Percentiles rank a stretch among this genome's conserved stretches.
Conservation (phyloP, 2,888 invertebrate species). For the Apocheima hispidaria region DNA sequence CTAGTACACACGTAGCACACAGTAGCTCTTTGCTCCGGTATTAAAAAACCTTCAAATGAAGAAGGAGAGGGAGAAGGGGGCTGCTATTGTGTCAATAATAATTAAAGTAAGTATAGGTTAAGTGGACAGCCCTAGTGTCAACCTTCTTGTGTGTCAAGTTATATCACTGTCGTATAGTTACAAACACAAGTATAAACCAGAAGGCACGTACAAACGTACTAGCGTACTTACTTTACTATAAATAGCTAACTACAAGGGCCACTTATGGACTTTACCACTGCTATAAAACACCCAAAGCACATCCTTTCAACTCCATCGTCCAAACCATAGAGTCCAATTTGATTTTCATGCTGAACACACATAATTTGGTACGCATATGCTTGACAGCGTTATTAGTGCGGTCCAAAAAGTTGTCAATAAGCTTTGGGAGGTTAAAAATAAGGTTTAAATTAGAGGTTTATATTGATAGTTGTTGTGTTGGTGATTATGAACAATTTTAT, state of each 20-base stretch:
- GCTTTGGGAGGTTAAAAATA: neutral
- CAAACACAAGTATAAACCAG: constrained; percentile 24
- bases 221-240: constrained; percentile 53
- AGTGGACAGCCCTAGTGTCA: too few relatives aligned
- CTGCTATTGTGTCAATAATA: too few relatives aligned
- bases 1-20: too few relatives aligned
- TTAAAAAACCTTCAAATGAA: too few relatives aligned
- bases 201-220: constrained; percentile 37
- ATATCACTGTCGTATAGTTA: constrained; percentile 7
- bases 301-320: constrained; percentile 2
- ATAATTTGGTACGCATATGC: constrained; percentile 34
- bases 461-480: constrained; percentile 19
- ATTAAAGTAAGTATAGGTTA: too few relatives aligned
- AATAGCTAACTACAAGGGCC: constrained; percentile 64
- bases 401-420: constrained; percentile 3
- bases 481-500: constrained; percentile 62
- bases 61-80: too few relatives aligned
- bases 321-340: constrained; percentile 30
- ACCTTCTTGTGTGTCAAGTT: constrained; percentile 6
- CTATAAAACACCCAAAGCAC: constrained; percentile 17
- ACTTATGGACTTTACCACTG: constrained; percentile 54
- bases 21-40: too few relatives aligned
- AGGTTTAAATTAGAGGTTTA: constrained; percentile 15
- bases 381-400: constrained; percentile 28
- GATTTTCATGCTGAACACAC: neutral